A percentile compares a stretch with the other conserved stretches of the same genome.
These are phyloP conservation scores for Esox lucius DNA, from an alignment of 2,797 vertebrate genomes.

Conservation along the genomic window DNA sequence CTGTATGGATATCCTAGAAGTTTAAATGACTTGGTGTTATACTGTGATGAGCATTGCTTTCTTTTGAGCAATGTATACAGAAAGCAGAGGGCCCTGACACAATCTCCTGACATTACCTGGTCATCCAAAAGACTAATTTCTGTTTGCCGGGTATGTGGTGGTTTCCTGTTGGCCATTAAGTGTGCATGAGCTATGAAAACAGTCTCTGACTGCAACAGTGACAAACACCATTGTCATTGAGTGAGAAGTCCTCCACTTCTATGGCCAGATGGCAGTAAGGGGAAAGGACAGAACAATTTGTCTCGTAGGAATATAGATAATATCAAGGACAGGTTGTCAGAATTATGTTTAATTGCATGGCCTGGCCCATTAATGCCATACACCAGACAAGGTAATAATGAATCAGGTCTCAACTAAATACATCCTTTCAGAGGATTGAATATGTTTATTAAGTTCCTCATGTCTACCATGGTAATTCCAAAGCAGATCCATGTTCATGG, in stretches of 20 bases:
- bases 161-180: too few relatives aligned
- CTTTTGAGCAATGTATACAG: too few relatives aligned
- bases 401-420: conserved; percentile 25
- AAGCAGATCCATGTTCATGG: too few relatives aligned
- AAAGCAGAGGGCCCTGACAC: conserved; percentile 3
- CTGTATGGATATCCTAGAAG: too few relatives aligned
- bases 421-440: conserved; percentile 28
- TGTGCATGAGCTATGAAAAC: neutral
- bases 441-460: conserved; percentile 16
- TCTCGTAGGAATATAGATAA: conserved; percentile 1
- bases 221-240: neutral
- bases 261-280: neutral
- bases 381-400: conserved; percentile 21
- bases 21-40: too few relatives aligned
- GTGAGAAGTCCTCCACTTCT: neutral
- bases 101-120: too few relatives aligned
- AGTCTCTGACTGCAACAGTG: neutral
- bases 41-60: too few relatives aligned
- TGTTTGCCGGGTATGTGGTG: too few relatives aligned
- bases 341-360: conserved; percentile 14
- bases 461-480: conserved; percentile 24
- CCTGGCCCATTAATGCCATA: conserved; percentile 5
- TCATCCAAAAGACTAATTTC: too few relatives aligned
- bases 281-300: neutral
- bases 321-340: neutral